Base-by-base conservation (phyloP, 2,797 vertebrate genomes). In the Myotis myotis region DNA sequence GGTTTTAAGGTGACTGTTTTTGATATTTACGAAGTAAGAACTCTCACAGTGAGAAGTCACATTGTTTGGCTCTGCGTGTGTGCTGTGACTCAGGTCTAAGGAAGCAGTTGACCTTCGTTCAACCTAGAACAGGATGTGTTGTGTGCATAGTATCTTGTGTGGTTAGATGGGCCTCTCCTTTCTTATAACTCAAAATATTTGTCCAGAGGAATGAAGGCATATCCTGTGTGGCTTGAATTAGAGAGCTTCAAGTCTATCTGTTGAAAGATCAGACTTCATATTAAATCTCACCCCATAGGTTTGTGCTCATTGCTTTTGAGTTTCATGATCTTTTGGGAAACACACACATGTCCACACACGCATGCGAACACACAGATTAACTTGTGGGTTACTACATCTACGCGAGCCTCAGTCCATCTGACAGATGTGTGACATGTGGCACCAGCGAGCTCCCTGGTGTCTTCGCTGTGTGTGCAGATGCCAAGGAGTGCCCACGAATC, bases 331-430 rank as follows among this genome's bases (percentile, higher is more conserved):
- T 97, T 96, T 82, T 12, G 72, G 85, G 33, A 66, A 95, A 80
- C 70, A 78, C 30, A 3, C 17, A 81, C 22, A 85, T 38, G 78
- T 8, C 49, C 38, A 57, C 16, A 51, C 17, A 81, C 53, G 75
- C 36, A 2, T 2, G 74, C 72, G 79, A 11, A 93, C 33, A 83
- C 41, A 74, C 1, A 71, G 2, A 30, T 85, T 93, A 95, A 92
- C 19, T 68, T 55, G 55, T 91, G 80, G 55, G 60, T 64, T 95
- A 85, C 44, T 70, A 23, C 68, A 41, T 97, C 36, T 72, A 19
- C 95, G 91, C 95, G 85, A 79, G 95, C 82, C 23, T 92, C 79
- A 33, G 60, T 41, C 96, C 76, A 71, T 30, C 78, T 95, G 94
- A 85, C 68, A 96, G 57, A 72, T 47, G 19, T 89, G 76, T 55